Conservation (phyloP, 2,888 invertebrate genomes). For the Cryptocephalus moraei region DNA sequence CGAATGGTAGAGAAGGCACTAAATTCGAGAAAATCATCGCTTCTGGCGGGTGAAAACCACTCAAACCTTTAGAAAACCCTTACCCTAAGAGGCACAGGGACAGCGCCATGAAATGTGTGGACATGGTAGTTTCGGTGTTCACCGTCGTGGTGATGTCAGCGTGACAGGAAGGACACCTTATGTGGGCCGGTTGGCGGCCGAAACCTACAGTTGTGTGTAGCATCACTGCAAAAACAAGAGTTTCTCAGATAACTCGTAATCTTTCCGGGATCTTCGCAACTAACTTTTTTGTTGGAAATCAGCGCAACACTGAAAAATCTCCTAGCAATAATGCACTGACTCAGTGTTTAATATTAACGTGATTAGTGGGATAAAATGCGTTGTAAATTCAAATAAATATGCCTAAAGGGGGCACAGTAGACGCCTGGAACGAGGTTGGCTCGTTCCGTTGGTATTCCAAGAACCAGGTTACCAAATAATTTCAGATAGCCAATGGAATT, state of each 20-base stretch:
- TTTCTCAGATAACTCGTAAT: neutral
- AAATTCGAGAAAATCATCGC: too few species aligned
- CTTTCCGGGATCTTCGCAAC: neutral
- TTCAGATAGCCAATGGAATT: too few species aligned
- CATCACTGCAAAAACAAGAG: constrained; percentile 2
- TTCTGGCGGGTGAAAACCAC: too few species aligned
- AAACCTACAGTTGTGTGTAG: neutral
- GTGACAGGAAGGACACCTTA: constrained; percentile 40
- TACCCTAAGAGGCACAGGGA: constrained; percentile 39
- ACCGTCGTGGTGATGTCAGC: constrained; percentile 36
- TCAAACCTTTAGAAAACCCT: constrained; percentile 11
- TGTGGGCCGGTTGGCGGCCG: constrained; percentile 31
- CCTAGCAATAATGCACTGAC: too few species aligned
- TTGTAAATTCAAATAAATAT: constrained; percentile 2
- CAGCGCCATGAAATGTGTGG: constrained; percentile 42
- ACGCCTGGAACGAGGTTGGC: too few species aligned
- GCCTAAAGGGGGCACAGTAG: too few species aligned
- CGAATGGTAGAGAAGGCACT: too few species aligned
- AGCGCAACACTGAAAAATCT: too few species aligned
- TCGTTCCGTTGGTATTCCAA: too few species aligned
- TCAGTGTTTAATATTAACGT: too few species aligned
- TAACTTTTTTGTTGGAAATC: too few species aligned
- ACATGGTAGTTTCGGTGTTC: constrained; percentile 35
- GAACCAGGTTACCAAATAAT: too few species aligned
- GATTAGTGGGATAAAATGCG: neutral